Conservation (phyloP, 2,797 vertebrate species). For the Fringilla coelebs region DNA sequence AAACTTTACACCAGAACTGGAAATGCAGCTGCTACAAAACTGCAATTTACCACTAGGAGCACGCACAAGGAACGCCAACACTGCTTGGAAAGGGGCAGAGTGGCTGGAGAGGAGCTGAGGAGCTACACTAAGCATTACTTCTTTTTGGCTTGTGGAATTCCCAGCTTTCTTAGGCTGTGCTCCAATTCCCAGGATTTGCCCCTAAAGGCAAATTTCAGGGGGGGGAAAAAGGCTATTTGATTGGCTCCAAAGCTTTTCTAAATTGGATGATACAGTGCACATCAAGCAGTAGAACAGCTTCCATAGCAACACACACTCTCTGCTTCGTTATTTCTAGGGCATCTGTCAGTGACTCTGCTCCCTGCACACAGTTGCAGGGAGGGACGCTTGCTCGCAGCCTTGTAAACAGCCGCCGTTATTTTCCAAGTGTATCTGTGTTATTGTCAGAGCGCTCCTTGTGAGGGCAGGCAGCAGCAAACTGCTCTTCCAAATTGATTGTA, state of each 20-base stretch:
- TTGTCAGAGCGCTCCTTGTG: background rate
- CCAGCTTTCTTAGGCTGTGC: background rate
- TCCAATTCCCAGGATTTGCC: background rate
- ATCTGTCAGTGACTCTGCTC: slow-evolving; percentile 26
- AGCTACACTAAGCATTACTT: background rate
- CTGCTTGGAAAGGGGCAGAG: background rate
- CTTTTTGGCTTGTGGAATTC: background rate
- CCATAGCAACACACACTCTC: slow-evolving; percentile 57
- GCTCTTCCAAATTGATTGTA: background rate
- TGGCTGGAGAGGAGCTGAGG: background rate
- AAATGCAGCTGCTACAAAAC: background rate
- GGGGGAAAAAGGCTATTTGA: background rate
- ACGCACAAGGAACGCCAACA: background rate
- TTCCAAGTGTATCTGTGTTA: background rate
- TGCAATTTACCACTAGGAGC: background rate
- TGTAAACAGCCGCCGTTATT: background rate
- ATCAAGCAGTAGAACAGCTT: slow-evolving; percentile 33
- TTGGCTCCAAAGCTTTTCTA: slow-evolving; percentile 19
- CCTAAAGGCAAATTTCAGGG: background rate
- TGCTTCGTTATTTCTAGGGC: slow-evolving; percentile 49
- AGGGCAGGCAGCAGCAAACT: slow-evolving; percentile 1
- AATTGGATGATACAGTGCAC: slow-evolving; percentile 12
- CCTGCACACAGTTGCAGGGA: background rate
- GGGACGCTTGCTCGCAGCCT: background rate
- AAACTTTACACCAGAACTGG: background rate